A percentile compares a stretch with the other conserved stretches of the same genome.
phyloP scores from a whole-genome alignment of 1,140 invertebrate genomes.

The Hyposmocoma kahamanoa region DNA sequence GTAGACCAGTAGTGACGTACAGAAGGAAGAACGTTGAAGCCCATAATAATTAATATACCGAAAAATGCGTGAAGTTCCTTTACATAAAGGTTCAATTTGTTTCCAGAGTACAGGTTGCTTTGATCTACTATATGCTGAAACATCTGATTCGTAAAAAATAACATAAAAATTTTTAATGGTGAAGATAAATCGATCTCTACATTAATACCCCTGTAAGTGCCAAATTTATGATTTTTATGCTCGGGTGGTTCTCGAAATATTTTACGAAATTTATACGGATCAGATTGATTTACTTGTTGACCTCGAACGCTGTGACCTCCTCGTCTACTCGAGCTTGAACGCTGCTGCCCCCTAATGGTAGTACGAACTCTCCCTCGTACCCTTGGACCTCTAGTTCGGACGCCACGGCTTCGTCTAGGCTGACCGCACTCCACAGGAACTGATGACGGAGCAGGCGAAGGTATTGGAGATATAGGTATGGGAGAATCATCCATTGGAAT shows the following conservation, averaged over 20 bases:
- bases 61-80: conserved; percentile 11
- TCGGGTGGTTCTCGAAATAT: background rate
- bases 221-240: background rate
- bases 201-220: background rate
- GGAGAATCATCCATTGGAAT: too few relatives aligned
- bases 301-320: too few relatives aligned
- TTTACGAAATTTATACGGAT: background rate
- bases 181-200: background rate
- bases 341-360: background rate
- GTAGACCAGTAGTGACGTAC: conserved; percentile 44
- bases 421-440: too few relatives aligned
- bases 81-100: background rate
- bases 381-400: too few relatives aligned
- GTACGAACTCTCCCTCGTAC: background rate
- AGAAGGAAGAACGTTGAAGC: conserved; percentile 18
- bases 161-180: background rate
- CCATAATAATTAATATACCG: conserved; percentile 31
- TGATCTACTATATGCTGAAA: background rate
- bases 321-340: too few relatives aligned
- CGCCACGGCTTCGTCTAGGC: too few relatives aligned
- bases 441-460: too few relatives aligned
- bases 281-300: background rate
- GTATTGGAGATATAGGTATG: too few relatives aligned
- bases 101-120: background rate
- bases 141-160: background rate